Evolutionary conservation across 92 coral and sea anemone genomes (phyloP), one percentile per base, ranked within the genome.

Genomic region (Blastomussa wellsi): DNA sequence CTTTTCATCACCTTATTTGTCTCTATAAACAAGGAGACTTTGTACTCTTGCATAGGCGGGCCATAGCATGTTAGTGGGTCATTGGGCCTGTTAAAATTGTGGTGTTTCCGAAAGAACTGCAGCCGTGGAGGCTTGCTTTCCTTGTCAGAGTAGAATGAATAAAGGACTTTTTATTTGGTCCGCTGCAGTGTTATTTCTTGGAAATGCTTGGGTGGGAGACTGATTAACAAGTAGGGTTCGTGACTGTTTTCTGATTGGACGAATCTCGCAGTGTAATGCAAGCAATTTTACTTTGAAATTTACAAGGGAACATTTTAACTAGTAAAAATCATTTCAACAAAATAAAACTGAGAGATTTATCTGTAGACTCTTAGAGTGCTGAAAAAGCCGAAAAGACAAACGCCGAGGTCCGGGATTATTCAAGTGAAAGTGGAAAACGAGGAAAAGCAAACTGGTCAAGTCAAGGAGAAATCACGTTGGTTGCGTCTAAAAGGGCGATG

Each of bases 331-430:
- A 7, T 48, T 48, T 48, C 14, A 48, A 48, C 52, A 3, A 48
- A 3, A 48, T 7, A 16, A 1, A 48, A 48, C n/a, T 1, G 52
- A 48, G 13, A 7, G 9, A 48, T 3, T 48, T 12, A 9, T 48
- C 52, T 1, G 14, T 9, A 48, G 52, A 7, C 13, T 12, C 13
- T 48, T 48, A 2, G 14, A 48, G n/a, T n/a, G n/a, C 11, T 10
- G 49, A 10, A 44, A 44, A 4, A 13, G 49, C 20, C 20, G 20
- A 51, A 53, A 17, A 17, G 4, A 0, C 5, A 69, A 69, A 57
- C 36, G 74, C 74, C 74, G 95, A 92, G 88, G 82, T 92, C 95
- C 95, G 95, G 95, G 95, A 92, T 82, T 92, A 78, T 92, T 92
- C 95, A 92, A 91, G 82, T 86, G 66, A 86, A 92, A 90, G 83